Evolutionary conservation across 2,113 vertebrate genomes (phyloP), one percentile per base, ranked within the genome.

Genomic region (Triplophysa rosa): DNA sequence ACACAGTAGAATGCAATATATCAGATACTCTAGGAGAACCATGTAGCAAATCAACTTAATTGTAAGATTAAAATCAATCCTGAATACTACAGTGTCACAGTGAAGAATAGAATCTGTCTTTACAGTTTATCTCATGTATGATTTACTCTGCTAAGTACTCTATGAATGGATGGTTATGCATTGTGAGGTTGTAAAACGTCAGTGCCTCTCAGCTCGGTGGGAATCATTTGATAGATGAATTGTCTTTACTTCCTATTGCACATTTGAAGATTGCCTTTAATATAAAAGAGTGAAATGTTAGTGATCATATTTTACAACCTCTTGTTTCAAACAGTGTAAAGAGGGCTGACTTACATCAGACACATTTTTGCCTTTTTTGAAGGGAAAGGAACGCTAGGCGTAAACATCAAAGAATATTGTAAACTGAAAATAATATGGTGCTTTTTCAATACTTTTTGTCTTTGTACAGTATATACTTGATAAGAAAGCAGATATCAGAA

Each of bases 11-110:
- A 88, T 89, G 90, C 89, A 93, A 93, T 92, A 92, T 83, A 80
- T 84, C 79, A 84, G 81, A 84, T 89, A 78, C 82, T 87, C 84
- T 85, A 84, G 83, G 85, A 90, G 83, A 74, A 87, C 89, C 82
- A 92, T 93, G 91, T 92, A 92, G 92, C 91, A 89, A 80, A 87
- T 80, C 33, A 79, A 72, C 63, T 82, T 19, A 81, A 70, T 61
- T 80, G 64, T 49, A 74, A 80, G 40, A 54, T 63, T 81, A 86
- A 77, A 24, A 67, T 33, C 23, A 1, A 42, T 62, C 61, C 52
- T n/a, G 29, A 79, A 42, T 62, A 63, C 68, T 76, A 83, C 61
- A 71, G 67, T 71, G 78, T 70, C 78, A 71, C 33, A 23, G 47
- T 67, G 54, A 63, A 65, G 67, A 54, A 87, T 63, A 42, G 58